Conservation (phyloP, 2,888 invertebrate genomes). For the Melipona bicolor region DNA sequence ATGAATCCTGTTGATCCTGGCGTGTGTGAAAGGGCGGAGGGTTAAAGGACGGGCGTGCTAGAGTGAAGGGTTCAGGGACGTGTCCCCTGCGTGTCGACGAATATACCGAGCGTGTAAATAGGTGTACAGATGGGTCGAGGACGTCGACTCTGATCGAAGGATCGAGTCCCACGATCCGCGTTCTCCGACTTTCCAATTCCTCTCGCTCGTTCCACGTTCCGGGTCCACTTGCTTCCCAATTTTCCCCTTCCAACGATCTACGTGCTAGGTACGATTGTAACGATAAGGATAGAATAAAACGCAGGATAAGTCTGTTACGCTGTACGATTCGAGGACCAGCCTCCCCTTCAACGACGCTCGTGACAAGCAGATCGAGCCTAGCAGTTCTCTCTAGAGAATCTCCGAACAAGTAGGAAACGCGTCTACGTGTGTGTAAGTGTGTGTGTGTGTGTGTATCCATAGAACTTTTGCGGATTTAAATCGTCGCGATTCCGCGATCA, state of each 20-base stretch:
- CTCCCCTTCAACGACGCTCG: neutral
- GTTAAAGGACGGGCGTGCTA: slow-evolving; percentile 17
- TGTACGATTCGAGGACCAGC: neutral
- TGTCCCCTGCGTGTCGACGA: slow-evolving; percentile 19
- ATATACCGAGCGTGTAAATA: slow-evolving; percentile 71
- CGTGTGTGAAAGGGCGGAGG: slow-evolving; percentile 26
- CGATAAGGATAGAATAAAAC: neutral
- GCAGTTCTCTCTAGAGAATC: neutral
- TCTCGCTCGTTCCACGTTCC: neutral
- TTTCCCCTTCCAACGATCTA: neutral
- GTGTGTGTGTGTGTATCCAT: neutral
- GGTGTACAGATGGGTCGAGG: slow-evolving; percentile 70
- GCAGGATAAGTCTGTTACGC: neutral
- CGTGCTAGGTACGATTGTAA: neutral
- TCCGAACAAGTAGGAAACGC: neutral
- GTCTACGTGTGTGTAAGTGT: slow-evolving; percentile 3
- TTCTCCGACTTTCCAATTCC: slow-evolving; percentile 7
- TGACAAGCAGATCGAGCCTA: neutral
- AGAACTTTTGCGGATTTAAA: neutral
- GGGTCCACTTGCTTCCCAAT: too few relatives aligned
- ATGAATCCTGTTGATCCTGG: slow-evolving; percentile 48
- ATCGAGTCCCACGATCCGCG: neutral
- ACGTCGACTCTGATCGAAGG: slow-evolving; percentile 41
- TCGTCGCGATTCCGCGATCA: neutral
- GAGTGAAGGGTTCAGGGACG: slow-evolving; percentile 22